phyloP scores from a whole-genome alignment of 1,140 invertebrate genomes.

The Chironomus tepperi region DNA sequence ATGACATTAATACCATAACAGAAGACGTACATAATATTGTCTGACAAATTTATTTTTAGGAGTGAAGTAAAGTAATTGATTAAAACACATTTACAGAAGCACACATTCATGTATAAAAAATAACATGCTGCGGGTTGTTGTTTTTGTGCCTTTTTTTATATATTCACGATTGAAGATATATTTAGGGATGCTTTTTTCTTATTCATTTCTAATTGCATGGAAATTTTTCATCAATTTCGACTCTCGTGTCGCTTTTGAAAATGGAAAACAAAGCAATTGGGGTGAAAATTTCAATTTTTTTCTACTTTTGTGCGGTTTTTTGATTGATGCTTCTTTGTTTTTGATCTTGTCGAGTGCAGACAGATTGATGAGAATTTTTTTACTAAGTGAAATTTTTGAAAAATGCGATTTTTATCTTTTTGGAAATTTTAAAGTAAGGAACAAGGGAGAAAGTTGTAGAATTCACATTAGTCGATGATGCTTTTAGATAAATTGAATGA shows the following conservation, averaged over 20 bases:
- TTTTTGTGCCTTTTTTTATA: too few relatives aligned
- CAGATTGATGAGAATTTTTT: not conserved
- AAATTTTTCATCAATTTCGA: not conserved
- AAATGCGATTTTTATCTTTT: too few relatives aligned
- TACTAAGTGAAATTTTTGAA: too few relatives aligned
- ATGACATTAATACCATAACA: not conserved
- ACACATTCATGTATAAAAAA: not conserved
- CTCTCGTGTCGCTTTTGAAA: not conserved
- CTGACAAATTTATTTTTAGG: not conserved
- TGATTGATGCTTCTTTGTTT: not conserved
- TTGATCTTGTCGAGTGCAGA: not conserved
- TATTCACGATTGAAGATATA: not conserved
- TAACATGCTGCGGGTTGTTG: too few relatives aligned
- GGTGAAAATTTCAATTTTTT: not conserved
- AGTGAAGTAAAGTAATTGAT: constrained; percentile 1
- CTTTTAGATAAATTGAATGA: too few relatives aligned
- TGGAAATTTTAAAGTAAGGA: too few relatives aligned
- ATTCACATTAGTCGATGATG: too few relatives aligned
- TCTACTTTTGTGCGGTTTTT: not conserved
- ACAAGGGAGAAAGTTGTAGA: too few relatives aligned
- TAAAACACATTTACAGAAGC: not conserved
- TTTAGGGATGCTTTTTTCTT: not conserved
- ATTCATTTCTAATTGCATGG: not conserved
- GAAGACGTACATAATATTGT: not conserved
- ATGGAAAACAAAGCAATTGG: not conserved